A percentile compares a stretch with the other conserved stretches of the same genome.
Evolutionary conservation across 2,888 invertebrate species (phyloP).

Genomic region (Exocentrus adspersus): DNA sequence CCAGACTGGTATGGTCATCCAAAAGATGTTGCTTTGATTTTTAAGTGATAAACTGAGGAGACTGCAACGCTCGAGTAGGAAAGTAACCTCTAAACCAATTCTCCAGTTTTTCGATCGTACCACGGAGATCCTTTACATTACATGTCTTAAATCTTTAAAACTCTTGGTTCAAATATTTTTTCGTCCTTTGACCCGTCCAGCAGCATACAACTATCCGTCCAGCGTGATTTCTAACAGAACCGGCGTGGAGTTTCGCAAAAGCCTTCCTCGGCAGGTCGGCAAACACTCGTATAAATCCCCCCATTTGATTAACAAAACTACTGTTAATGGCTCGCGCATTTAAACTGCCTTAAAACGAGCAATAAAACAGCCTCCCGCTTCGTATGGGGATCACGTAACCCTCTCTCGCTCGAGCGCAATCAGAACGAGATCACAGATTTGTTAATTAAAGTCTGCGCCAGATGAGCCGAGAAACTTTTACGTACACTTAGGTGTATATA

Average conservation of each 20-base stretch:
- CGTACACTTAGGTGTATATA: no score
- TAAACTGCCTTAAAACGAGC: constrained; percentile 38
- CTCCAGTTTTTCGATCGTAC: no score
- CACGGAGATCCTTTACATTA: no score
- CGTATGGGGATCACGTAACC: constrained; percentile 38
- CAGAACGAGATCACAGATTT: constrained; percentile 42
- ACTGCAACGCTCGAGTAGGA: no score
- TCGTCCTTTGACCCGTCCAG: no score
- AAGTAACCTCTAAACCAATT: no score
- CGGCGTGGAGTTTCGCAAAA: constrained; percentile 6
- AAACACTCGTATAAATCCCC: constrained; percentile 18
- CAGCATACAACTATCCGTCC: background rate
- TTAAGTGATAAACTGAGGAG: no score
- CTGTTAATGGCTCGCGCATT: constrained; percentile 41
- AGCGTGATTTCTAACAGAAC: background rate
- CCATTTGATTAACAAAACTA: constrained; percentile 37
- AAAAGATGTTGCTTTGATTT: no score
- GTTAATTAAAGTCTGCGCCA: constrained; percentile 46
- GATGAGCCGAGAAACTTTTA: constrained; percentile 38
- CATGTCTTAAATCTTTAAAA: no score
- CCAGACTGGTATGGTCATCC: no score
- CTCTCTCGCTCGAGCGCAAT: constrained; percentile 32
- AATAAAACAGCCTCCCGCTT: constrained; percentile 32
- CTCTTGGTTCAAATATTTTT: no score
- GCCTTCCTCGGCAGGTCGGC: background rate